Evolutionary conservation across 92 coral and sea anemone species (phyloP).

Genomic region (Parazoanthus darwini): DNA sequence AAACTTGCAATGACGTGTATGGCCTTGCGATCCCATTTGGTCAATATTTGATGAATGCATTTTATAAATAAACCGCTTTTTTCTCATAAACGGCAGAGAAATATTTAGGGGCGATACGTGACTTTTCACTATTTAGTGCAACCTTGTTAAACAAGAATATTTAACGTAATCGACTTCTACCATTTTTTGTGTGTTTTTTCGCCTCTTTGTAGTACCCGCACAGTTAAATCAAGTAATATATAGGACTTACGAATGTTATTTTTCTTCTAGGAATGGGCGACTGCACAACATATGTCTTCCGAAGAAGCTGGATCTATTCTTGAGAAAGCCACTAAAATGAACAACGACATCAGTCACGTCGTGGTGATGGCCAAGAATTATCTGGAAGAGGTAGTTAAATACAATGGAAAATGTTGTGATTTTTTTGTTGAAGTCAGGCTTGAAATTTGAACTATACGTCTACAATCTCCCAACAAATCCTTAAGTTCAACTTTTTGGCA

Average conservation of each 20-base stretch:
- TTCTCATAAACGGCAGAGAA: too few relatives aligned
- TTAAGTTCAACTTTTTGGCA: too few relatives aligned
- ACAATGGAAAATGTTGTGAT: not conserved
- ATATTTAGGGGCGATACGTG: too few relatives aligned
- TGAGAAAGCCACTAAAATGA: slow-evolving; percentile 57
- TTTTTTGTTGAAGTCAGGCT: not conserved
- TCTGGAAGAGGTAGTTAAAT: slow-evolving; percentile 62
- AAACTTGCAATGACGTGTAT: too few relatives aligned
- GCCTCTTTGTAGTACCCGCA: not conserved
- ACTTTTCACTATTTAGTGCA: too few relatives aligned
- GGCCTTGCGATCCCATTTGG: too few relatives aligned
- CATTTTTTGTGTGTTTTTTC: too few relatives aligned
- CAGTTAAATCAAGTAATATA: not conserved
- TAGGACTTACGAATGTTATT: not conserved
- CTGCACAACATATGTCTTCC: slow-evolving; percentile 56
- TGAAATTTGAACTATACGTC: not conserved
- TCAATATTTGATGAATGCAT: too few relatives aligned
- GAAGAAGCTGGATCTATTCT: slow-evolving; percentile 53
- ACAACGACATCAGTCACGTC: slow-evolving; percentile 60
- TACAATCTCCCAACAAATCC: too few relatives aligned
- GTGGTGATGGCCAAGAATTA: slow-evolving; percentile 66
- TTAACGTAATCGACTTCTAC: too few relatives aligned
- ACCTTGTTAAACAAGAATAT: too few relatives aligned
- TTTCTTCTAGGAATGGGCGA: slow-evolving; percentile 63
- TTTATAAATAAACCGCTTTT: too few relatives aligned